Evolutionary conservation across 2,797 vertebrate genomes (phyloP).

Genomic region (Mormyrops boulengeri): DNA sequence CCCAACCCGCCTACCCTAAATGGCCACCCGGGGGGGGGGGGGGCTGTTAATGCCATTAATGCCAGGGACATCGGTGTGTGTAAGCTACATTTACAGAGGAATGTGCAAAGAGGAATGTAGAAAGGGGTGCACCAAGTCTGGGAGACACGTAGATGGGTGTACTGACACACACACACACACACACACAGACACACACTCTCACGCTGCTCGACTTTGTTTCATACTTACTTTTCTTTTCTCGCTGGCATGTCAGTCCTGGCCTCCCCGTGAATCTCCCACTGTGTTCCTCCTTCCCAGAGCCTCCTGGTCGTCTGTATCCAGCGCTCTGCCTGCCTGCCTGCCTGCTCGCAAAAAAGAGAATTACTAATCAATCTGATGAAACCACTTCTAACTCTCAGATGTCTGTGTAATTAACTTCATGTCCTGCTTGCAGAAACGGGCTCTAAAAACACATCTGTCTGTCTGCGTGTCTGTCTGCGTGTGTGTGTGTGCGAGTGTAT

Average conservation of each 20-base stretch:
- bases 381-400: constrained; percentile 7
- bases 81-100: background rate
- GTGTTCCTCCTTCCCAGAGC: background rate
- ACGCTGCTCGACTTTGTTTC: background rate
- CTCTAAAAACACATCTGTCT: background rate
- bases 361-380: constrained; percentile 19
- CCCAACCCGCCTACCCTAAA: background rate
- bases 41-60: no score
- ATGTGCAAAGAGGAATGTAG: background rate
- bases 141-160: background rate
- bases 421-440: background rate
- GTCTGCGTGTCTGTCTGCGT: background rate
- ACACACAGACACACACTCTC: background rate
- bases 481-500: background rate
- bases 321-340: constrained; percentile 10
- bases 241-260: background rate
- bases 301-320: constrained; percentile 3
- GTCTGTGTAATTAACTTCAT: constrained; percentile 21
- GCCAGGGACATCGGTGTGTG: background rate
- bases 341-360: constrained; percentile 16
- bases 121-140: background rate
- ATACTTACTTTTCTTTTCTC: background rate
- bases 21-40: background rate
- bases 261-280: background rate
- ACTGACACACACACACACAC: background rate